Base-by-base conservation (phyloP, 2,888 invertebrate species). In the Protodeltote pygarga region DNA sequence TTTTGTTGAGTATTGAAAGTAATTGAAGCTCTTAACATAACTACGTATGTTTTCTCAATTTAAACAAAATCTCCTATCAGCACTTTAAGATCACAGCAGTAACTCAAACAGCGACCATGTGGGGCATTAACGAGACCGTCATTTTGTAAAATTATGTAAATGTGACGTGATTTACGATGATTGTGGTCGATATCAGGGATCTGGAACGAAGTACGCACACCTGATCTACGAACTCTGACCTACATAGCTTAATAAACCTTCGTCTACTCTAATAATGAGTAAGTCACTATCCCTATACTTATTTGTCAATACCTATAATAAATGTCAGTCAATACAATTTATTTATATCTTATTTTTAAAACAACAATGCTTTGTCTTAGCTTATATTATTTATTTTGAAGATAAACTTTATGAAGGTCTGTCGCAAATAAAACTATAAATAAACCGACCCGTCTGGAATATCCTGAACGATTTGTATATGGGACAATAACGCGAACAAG, bases 401-500 rank as follows among this genome's bases (percentile, higher is more conserved):
- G 25, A 66, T 39, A 63, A 54, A 51, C 27, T 48, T 49, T 61
- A 54, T 65, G 49, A 40, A 53, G 72, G 60, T 73, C 67, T 67
- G 70, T 75, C 72, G 68, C 73, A 79, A 76, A 78, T 73, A 71
- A 71, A 71, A 67, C 62, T 63, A 77, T 74, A 76, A 71, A 76
- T 74, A 71, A 66, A 52, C 53, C 33, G 40, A 51, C 53, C 50
- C 59, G 57, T 42, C 54, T 53, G 57, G 60, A 66, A 75, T 73
- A 70, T 62, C 45, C 50, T 61, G 51, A 74, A 62, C 65, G 67
- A 68, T 70, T 70, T 63, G 50, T 57, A 57, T 68, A 64, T 58
- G 63, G 59, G 58, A 69, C 68, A 69, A 71, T 71, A 70, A 62
- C 59, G 67, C 54, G 50, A 60, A 65, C 62, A 64, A 73, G 53